Evolutionary conservation across 2,888 invertebrate species (phyloP), one percentile per base, ranked within the genome.

Genomic region (Nesidiocoris tenuis): DNA sequence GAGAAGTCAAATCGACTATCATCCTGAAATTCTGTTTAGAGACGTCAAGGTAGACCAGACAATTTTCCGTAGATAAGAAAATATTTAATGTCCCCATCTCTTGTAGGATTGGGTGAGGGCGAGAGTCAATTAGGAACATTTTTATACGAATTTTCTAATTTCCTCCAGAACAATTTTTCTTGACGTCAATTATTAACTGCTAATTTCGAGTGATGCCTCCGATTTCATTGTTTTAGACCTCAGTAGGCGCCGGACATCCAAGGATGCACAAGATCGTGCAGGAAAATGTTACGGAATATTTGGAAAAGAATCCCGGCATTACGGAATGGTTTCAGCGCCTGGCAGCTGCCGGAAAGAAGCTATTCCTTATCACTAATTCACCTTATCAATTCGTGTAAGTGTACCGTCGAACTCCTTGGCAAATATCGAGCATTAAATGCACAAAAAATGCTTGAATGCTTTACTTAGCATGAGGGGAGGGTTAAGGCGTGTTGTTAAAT

Each of bases 311-410:
- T 82, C 87, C 88, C 18, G 87, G 91, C 75, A 85, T 97, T 71
- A 86, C 88, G 78, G 86, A 86, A 74, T 94, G 94, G 82, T 91
- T 98, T 80, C 86, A 91, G 78, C 88, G 91, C 81, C 86, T 98
- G 12, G 87, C 88, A 78, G 85, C 87, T 0, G 89, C 90, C 24
- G 89, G 89, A 55, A 98, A 97, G 83, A 94, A 95, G 83, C 86
- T 97, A 79, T 98, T 98, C 84, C 86, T 98, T 76, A 95, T 99
- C 16, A 98, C 98, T 9, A 98, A 98, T 83, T 97, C 97, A 83
- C 97, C 97, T 0, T 97, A 90, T 83, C 91, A 92, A 82, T 98
- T 98, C 87, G 96, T 95, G 96, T 93, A 86, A 90, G 91, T 87
- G 76, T 25, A 65, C 19, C 39, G 55, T 68, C 24, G 3, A 7